Base-by-base conservation (phyloP, 1,140 invertebrate species). In the Lerema accius region DNA sequence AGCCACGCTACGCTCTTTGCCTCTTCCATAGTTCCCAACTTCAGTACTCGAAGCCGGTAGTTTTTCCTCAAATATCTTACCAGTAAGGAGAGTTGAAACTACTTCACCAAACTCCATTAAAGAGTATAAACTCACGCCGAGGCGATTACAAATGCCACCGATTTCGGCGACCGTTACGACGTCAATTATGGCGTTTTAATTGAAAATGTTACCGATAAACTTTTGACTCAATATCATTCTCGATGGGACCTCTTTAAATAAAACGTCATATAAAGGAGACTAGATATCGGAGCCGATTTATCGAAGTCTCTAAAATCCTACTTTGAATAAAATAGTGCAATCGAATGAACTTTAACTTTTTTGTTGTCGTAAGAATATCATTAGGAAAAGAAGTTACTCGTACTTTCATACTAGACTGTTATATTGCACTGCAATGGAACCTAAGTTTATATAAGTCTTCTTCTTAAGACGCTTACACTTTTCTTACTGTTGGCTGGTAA, bases 21-120 rank as follows among this genome's bases (percentile, higher is more conserved):
- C 69, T 71, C 71, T 70, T 68, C 80, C 75, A 78, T 77, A 84
- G 67, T 84, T 84, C 48, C 63, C 71, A 89, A 86, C 78, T 89
- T 87, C 77, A 82, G 80, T 84, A 80, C 76, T 80, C 55, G 78
- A 83, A 77, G 81, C 73, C 73, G 71, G 63, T 73, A 70, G 80
- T 87, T 90, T 90, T 90, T 90, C 84, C 80, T 84, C 80, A 87
- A 88, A 88, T 88, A 86, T 89, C 84, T 88, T 86, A 86, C 73
- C 78, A 77, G 77, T 90, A 88, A 86, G 77, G 82, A 89, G 85
- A 86, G 82, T 88, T 88, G 79, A 71, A 87, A 88, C 80, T 84
- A 88, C 81, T 88, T 90, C 75, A 69, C 59, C 74, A 80, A 84
- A 90, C 82, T 88, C 82, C 87, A 90, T 90, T 90, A 86, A 88